Evolutionary conservation across 2,113 vertebrate genomes (phyloP).

Genomic region (Coptodon bakossiorum): DNA sequence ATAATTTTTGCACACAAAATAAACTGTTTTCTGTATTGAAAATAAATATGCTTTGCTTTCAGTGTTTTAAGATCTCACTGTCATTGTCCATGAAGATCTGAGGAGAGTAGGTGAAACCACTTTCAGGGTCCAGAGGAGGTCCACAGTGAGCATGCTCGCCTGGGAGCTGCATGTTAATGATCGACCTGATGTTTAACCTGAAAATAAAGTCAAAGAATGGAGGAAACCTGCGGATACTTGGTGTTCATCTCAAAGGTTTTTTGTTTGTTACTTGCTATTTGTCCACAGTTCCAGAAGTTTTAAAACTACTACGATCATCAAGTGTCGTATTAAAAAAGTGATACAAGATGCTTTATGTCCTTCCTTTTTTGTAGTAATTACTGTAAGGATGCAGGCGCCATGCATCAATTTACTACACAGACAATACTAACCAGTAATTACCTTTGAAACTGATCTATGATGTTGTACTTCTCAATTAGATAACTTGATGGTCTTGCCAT

Average conservation of each 20-base stretch:
- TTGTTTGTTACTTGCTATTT: background rate
- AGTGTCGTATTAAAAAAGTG: background rate
- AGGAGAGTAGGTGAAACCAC: constrained; percentile 78
- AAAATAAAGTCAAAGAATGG: background rate
- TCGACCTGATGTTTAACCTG: constrained; percentile 74
- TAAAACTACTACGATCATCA: background rate
- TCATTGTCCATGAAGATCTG: constrained; percentile 78
- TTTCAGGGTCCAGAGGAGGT: constrained; percentile 65
- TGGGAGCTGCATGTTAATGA: constrained; percentile 78
- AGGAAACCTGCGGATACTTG: background rate
- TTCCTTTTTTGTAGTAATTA: background rate
- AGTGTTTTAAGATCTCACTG: constrained; percentile 56
- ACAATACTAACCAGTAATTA: constrained; percentile 16
- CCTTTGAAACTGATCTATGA: constrained; percentile 77
- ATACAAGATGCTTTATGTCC: background rate
- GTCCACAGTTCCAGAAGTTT: background rate
- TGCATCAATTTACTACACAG: background rate
- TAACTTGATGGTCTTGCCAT: constrained; percentile 73
- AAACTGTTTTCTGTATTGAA: background rate
- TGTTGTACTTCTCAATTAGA: constrained; percentile 72
- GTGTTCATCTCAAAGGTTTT: background rate
- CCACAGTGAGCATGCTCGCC: constrained; percentile 79
- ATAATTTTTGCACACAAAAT: background rate
- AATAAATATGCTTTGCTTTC: background rate
- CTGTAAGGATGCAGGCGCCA: background rate